Evolutionary conservation across 2,888 invertebrate species (phyloP).

Genomic region (Zaprionus obscuricornis): DNA sequence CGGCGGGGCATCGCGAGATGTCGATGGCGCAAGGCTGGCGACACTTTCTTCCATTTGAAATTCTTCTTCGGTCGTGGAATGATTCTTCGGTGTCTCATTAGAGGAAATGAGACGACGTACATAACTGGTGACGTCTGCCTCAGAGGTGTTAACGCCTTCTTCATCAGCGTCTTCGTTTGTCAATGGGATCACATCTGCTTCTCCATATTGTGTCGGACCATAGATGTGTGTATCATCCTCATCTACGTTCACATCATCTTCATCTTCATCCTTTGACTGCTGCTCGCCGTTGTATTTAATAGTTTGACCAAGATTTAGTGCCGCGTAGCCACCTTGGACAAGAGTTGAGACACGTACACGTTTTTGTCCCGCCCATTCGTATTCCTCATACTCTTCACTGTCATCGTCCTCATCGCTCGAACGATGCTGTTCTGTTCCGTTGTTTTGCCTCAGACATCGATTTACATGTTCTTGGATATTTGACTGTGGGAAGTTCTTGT

Average conservation of each 20-base stretch:
- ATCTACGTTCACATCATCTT: conserved; percentile 91
- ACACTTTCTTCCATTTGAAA: not conserved
- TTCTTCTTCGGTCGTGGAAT: conserved; percentile 50
- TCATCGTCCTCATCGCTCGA: conserved; percentile 88
- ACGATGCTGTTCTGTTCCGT: conserved; percentile 74
- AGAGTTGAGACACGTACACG: conserved; percentile 89
- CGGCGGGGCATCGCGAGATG: conserved; percentile 36
- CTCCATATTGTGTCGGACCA: conserved; percentile 94
- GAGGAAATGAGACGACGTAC: conserved; percentile 79
- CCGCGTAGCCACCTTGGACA: conserved; percentile 87
- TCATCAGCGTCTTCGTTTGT: conserved; percentile 84
- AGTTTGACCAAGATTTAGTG: conserved; percentile 82
- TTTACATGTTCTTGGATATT: conserved; percentile 90
- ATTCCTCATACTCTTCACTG: conserved; percentile 89
- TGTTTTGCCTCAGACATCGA: conserved; percentile 85
- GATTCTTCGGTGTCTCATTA: conserved; percentile 51
- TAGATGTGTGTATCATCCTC: conserved; percentile 93
- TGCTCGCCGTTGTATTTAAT: conserved; percentile 61
- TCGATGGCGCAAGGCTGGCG: conserved; percentile 26
- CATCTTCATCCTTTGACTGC: conserved; percentile 85
- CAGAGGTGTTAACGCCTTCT: conserved; percentile 69
- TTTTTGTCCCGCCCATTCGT: conserved; percentile 96
- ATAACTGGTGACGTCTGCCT: conserved; percentile 78
- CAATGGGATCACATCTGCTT: conserved; percentile 87
- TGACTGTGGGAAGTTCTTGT: conserved; percentile 87